Base-by-base conservation (phyloP, 2,888 invertebrate species). In the Calephelis perditalis region DNA sequence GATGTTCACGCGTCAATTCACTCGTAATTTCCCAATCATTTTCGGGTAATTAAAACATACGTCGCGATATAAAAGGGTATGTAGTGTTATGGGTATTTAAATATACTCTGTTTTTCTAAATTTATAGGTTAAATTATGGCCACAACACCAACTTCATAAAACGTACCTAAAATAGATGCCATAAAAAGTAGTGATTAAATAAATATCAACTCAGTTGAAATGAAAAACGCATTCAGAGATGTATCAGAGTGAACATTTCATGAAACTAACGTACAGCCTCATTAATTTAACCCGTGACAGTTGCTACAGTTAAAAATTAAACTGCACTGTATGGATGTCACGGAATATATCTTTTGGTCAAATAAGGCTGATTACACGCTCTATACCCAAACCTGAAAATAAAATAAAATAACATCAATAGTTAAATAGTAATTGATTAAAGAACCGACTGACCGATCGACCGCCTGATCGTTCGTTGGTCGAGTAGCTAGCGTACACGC, bases 201-300 rank as follows among this genome's bases (percentile, higher is more conserved):
- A 47, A 47, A 52, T 52, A 52, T 52, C 49, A 52, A 52, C 49
- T 52, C 49, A 26, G 26, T 56, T 44, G 36, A 61, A 63, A 70
- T 69, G 69, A 72, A 67, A 71, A 72, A 71, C 65, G 62, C 58
- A 60, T 57, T n/a, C n/a, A n/a, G 57, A 43, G 66, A 69, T 69
- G 67, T 68, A 71, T 71, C 71, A 72, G 71, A 70, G 61, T 65
- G 67, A 67, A 69, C 67, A 67, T 72, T 73, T 71, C 72, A 72
- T 73, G 72, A 72, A 70, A 68, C 67, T 70, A 71, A 73, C 69
- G 67, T 68, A 65, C 67, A 61, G 63, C 59, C 62, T 65, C 70
- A 72, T 72, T 71, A 67, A 73, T 73, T 68, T 68, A 63, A 63
- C 63, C 65, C 66, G 60, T 66, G 70, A 67, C 69, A 65, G 68